phyloP scores from a whole-genome alignment of 2,113 vertebrate species.

The Melanerpes formicivorus region DNA sequence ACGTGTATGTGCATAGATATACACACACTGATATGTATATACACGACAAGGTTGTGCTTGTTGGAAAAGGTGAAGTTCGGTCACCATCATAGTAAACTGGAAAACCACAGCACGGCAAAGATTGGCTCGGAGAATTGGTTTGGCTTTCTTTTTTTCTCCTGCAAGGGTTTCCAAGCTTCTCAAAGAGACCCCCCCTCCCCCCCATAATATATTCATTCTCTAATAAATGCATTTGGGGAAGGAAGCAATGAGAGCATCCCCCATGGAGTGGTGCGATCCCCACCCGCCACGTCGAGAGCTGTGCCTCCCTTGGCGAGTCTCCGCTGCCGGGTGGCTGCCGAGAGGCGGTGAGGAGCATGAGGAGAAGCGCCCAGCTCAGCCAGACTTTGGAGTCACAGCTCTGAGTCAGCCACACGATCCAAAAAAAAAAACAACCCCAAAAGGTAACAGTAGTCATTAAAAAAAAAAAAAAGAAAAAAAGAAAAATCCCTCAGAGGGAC shows the following conservation, averaged over 20 bases:
- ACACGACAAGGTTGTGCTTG: conserved; percentile 65
- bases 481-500: conserved; percentile 29
- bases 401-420: conserved; percentile 47
- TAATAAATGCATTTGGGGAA: conserved; percentile 63
- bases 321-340: conserved; percentile 35
- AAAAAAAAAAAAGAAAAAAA: not conserved
- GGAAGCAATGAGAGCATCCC: conserved; percentile 70
- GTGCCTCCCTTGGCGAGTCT: conserved; percentile 50
- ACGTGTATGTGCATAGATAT: conserved; percentile 65
- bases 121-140: conserved; percentile 38
- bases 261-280: conserved; percentile 71
- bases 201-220: conserved; percentile 53
- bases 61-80: conserved; percentile 72
- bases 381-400: conserved; percentile 64
- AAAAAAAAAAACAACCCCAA: not conserved
- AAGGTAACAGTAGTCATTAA: not conserved
- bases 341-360: conserved; percentile 50
- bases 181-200: conserved; percentile 25
- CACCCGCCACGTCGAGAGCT: conserved; percentile 48
- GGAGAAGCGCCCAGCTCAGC: conserved; percentile 62
- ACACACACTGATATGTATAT: conserved; percentile 65
- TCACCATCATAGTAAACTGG: conserved; percentile 78
- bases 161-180: conserved; percentile 52
- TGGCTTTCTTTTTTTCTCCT: not conserved
- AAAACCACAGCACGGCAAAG: conserved; percentile 63